Evolutionary conservation across 2,888 invertebrate species (phyloP), one percentile per base, ranked within the genome.

Genomic region (Drosophila affinis): DNA sequence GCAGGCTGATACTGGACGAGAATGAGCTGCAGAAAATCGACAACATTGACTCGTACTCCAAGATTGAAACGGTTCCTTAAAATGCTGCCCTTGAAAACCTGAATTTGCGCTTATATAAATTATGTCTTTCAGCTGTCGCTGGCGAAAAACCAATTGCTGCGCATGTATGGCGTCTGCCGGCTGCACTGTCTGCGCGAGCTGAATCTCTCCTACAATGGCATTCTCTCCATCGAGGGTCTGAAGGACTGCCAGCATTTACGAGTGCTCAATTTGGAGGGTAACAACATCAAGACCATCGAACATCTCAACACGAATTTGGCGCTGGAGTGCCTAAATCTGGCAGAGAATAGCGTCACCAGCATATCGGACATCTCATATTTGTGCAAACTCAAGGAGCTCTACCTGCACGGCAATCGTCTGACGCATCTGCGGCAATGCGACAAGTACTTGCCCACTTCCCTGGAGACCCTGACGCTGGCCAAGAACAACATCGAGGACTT

Each of bases 241-340:
- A 97, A 97, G 91, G 97, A 97, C 70, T 93, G 98, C 77, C 93
- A 94, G 59, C 95, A 96, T 89, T 93, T 98, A 69, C 95, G 95
- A 89, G 95, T 96, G 89, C 93, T 98, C 58, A 97, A 97, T 92
- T 93, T 98, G 75, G 95, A 96, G 92, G 97, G 96, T 74, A 98
- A 98, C 93, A 97, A 96, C 89, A 96, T 98, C 84, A 98, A 98
- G 94, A 95, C 95, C n/a, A 96, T 98, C 89, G 98, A 98, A 89
- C 97, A 97, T 92, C 93, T 98, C 76, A 96, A 96, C 89, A 95
- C 95, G 80, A 98, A 97, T 91, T 93, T 94, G 52, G 95, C 96
- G 89, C 92, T 98, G 91, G 96, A 97, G 90, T 95, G 95, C 91
- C 92, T 98, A 81, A 98, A 98, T 93, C 92, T 98, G 78, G 97